phyloP scores from a whole-genome alignment of 1,140 invertebrate species.

The Drosophila ananassae region DNA sequence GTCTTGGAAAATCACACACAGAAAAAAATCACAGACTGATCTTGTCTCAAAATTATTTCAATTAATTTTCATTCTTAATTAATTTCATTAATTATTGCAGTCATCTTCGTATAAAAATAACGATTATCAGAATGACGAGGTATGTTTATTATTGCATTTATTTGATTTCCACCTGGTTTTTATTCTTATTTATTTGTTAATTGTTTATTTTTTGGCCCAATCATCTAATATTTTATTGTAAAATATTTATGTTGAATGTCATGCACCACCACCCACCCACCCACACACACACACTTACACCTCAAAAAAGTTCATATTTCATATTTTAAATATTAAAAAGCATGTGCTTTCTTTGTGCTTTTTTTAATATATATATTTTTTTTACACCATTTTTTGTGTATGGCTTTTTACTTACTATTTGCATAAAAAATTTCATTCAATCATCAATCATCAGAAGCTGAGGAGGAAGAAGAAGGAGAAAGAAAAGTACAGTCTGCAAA shows the following conservation, averaged over 20 bases:
- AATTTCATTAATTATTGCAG: slow-evolving; percentile 72
- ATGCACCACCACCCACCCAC: slow-evolving; percentile 3
- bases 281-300: slow-evolving; percentile 17
- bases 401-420: slow-evolving; percentile 2
- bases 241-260: background rate
- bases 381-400: background rate
- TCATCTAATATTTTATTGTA: background rate
- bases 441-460: slow-evolving; percentile 52
- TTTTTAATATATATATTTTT: too few relatives aligned
- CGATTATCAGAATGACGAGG: slow-evolving; percentile 75
- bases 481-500: slow-evolving; percentile 49
- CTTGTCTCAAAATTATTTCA: slow-evolving; percentile 51
- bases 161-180: slow-evolving; percentile 43
- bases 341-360: slow-evolving; percentile 22
- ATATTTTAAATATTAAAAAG: slow-evolving; percentile 11
- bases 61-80: slow-evolving; percentile 42
- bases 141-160: slow-evolving; percentile 67
- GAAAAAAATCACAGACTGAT: background rate
- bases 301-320: slow-evolving; percentile 19
- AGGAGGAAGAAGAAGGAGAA: slow-evolving; percentile 49
- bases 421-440: slow-evolving; percentile 38
- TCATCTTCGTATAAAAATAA: slow-evolving; percentile 77
- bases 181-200: background rate
- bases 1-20: background rate
- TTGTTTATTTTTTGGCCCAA: slow-evolving; percentile 5